Conservation (phyloP, 2,113 vertebrate species). For the Atrichornis clamosus region DNA sequence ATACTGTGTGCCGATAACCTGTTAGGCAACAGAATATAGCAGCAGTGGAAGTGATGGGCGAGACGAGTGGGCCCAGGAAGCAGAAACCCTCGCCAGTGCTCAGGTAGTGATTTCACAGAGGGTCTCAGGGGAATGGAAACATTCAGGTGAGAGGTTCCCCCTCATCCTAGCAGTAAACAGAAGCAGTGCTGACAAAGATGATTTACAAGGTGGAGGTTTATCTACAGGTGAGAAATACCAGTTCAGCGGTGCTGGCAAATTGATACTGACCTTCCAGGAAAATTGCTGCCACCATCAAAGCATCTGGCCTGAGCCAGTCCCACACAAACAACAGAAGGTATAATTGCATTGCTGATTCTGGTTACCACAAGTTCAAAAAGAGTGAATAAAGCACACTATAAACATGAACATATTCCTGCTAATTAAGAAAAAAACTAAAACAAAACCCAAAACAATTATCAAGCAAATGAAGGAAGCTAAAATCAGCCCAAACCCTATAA, state of each 20-base stretch:
- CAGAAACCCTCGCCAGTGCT: not conserved
- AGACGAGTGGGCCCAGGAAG: not conserved
- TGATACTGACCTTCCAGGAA: slow-evolving; percentile 1
- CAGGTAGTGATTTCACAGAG: not conserved
- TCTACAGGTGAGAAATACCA: not conserved
- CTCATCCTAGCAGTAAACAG: not conserved
- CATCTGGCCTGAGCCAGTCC: not conserved
- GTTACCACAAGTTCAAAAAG: slow-evolving; percentile 43
- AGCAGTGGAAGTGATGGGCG: not conserved
- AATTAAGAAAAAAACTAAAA: slow-evolving; percentile 67
- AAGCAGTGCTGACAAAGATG: not conserved
- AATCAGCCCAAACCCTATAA: slow-evolving; percentile 62
- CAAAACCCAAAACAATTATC: slow-evolving; percentile 60
- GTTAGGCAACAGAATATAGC: not conserved
- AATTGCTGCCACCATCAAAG: not conserved
- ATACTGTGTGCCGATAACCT: not conserved
- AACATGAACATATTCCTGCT: slow-evolving; percentile 58
- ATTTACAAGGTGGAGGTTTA: not conserved
- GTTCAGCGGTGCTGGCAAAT: not conserved
- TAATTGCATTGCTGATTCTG: slow-evolving; percentile 12
- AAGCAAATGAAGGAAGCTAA: slow-evolving; percentile 66
- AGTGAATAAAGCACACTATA: slow-evolving; percentile 37
- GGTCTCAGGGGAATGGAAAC: not conserved
- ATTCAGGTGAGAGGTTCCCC: not conserved
- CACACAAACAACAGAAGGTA: slow-evolving; percentile 33